Conservation (phyloP, 2,797 vertebrate genomes). For the Falco novaeseelandiae region DNA sequence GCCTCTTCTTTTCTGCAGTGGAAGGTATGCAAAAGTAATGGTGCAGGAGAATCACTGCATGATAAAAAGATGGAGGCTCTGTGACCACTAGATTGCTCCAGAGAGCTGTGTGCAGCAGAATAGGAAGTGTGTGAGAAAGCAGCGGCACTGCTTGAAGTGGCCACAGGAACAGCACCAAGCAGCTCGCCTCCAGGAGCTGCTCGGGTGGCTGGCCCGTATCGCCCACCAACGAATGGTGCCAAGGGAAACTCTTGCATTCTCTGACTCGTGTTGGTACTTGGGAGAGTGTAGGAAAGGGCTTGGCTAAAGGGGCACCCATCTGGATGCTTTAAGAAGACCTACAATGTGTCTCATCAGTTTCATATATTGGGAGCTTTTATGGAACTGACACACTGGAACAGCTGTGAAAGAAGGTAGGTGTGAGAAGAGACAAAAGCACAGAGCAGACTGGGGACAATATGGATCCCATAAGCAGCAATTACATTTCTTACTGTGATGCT, state of each 20-base stretch:
- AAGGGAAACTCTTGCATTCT: background rate
- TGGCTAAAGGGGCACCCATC: background rate
- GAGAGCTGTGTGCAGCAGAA: background rate
- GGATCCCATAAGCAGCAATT: background rate
- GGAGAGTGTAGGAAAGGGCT: background rate
- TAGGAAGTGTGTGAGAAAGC: background rate
- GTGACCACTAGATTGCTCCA: background rate
- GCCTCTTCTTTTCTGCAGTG: background rate
- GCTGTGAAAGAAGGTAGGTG: background rate
- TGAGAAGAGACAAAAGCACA: background rate
- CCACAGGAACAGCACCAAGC: background rate
- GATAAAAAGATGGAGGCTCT: background rate
- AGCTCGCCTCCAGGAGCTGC: background rate
- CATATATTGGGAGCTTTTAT: background rate
- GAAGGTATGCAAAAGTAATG: background rate
- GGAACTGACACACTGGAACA: background rate
- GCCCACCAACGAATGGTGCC: background rate
- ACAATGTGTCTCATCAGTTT: background rate
- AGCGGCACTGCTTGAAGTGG: background rate
- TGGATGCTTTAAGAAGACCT: background rate
- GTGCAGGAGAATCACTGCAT: background rate
- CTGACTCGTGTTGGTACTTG: background rate
- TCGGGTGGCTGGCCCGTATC: background rate
- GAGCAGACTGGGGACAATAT: background rate
- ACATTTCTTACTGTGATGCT: background rate